phyloP scores from a whole-genome alignment of 1,140 invertebrate genomes.

The Augochlora pura region DNA sequence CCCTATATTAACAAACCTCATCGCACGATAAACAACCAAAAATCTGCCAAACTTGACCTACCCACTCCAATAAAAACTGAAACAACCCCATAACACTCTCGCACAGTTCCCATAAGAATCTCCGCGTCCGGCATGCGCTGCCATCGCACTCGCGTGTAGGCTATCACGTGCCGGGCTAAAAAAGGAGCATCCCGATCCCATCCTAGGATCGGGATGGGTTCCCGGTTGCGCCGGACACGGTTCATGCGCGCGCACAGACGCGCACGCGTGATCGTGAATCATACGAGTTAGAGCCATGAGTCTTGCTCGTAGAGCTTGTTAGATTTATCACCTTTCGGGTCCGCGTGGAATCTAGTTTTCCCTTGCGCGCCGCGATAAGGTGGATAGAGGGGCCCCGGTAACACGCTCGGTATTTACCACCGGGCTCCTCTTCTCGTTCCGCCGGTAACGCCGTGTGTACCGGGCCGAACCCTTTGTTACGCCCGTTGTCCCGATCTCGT shows the following conservation, averaged over 20 bases:
- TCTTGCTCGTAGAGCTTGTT: conserved; percentile 62
- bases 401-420: conserved; percentile 44
- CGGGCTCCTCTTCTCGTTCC: conserved; percentile 27
- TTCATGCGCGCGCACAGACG: conserved; percentile 36
- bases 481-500: conserved; percentile 65
- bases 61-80: no score
- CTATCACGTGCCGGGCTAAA: conserved; percentile 5
- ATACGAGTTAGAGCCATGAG: conserved; percentile 60
- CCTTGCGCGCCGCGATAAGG: conserved; percentile 48
- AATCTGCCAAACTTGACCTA: no score
- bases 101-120: neutral
- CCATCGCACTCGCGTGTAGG: conserved; percentile 38
- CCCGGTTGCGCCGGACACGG: conserved; percentile 27
- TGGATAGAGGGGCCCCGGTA: conserved; percentile 28
- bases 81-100: neutral
- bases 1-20: no score
- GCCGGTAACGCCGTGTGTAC: conserved; percentile 31
- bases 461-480: conserved; percentile 71
- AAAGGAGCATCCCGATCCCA: conserved; percentile 1
- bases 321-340: conserved; percentile 69
- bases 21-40: no score
- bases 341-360: conserved; percentile 70
- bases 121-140: conserved; percentile 7
- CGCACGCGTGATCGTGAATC: conserved; percentile 69
- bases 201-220: conserved; percentile 38